Base-by-base conservation (phyloP, 1,140 invertebrate species). In the Zaprionus ornatus region DNA sequence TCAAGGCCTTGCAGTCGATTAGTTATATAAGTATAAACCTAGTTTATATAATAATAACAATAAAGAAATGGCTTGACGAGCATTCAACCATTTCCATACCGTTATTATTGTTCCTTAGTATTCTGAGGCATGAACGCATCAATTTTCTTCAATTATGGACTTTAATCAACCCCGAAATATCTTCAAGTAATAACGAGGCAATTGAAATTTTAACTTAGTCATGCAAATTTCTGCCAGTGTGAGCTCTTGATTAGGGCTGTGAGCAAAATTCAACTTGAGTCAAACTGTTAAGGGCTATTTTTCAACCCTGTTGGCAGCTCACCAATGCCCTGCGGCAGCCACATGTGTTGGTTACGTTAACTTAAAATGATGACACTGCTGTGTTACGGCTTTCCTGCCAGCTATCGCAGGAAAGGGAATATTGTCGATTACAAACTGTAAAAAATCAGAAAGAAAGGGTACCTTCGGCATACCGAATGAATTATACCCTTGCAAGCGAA, bases 301-400 rank as follows among this genome's bases (percentile, higher is more conserved):
- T 64, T 72, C 64, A 54, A 61, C 37, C 27, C 17, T 37, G 21
- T 25, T 37, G 62, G 40, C 71, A 76, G 59, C 66, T 83, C 87
- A 82, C 83, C 81, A 85, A 87, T 79, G 76, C 81, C 88, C 84
- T 52, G 76, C 68, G 88, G 88, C 88, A 65, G 84, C 88, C 88
- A 74, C 88, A 91, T 85, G 74, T 65, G 61, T 48, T 79, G 88
- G 80, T 82, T 78, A 67, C 79, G 17, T 59, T 61, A 84, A 88
- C 84, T 87, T 88, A 87, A 80, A 88, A 87, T 50, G 45, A 50
- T 50, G 45, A 50, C 4, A 21, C 10, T n/a, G 45, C 45, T 50
- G 17, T 50, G 45, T 4, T 0, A 5, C 4, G 45, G 10, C 19
- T 50, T 9, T 23, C 45, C 19, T 48, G 45, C 9, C 37, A 40